Evolutionary conservation across 1,140 invertebrate genomes (phyloP).

Genomic region (Cyclargus thomasi): DNA sequence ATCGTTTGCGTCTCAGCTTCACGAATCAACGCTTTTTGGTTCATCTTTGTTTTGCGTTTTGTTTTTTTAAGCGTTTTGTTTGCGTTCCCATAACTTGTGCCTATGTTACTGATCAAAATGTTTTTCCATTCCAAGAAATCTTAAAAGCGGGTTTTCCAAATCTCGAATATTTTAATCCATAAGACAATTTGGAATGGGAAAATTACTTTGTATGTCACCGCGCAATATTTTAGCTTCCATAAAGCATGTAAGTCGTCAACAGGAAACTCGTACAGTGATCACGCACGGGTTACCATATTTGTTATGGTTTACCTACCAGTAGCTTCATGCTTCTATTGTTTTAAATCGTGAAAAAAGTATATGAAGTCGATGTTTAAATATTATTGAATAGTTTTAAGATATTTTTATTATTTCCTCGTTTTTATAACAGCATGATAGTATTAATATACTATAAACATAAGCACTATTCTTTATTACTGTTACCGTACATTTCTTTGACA

Average conservation of each 20-base stretch:
- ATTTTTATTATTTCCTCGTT: too few relatives aligned
- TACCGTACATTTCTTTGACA: too few relatives aligned
- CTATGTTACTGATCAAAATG: neutral
- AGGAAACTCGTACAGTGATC: slow-evolving; percentile 27
- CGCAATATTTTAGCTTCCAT: neutral
- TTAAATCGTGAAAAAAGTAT: neutral
- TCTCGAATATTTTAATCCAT: too few relatives aligned
- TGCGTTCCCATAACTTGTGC: neutral
- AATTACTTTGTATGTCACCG: neutral
- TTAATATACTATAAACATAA: too few relatives aligned
- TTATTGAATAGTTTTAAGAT: too few relatives aligned
- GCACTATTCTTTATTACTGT: too few relatives aligned
- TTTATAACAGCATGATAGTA: too few relatives aligned
- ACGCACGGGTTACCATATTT: slow-evolving; percentile 20
- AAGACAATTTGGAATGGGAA: neutral
- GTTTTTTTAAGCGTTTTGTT: slow-evolving; percentile 12
- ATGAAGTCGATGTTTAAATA: too few relatives aligned
- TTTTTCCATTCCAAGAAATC: neutral
- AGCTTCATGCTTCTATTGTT: neutral
- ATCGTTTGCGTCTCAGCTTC: slow-evolving; percentile 27
- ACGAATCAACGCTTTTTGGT: slow-evolving; percentile 35
- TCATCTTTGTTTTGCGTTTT: slow-evolving; percentile 25
- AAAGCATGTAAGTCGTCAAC: slow-evolving; percentile 17
- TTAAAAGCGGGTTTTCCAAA: neutral
- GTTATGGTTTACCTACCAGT: slow-evolving; percentile 25